Percentiles rank a stretch among this genome's conserved stretches.
Evolutionary conservation across 2,888 invertebrate genomes (phyloP).

Genomic region (Odontocerum albicorne): DNA sequence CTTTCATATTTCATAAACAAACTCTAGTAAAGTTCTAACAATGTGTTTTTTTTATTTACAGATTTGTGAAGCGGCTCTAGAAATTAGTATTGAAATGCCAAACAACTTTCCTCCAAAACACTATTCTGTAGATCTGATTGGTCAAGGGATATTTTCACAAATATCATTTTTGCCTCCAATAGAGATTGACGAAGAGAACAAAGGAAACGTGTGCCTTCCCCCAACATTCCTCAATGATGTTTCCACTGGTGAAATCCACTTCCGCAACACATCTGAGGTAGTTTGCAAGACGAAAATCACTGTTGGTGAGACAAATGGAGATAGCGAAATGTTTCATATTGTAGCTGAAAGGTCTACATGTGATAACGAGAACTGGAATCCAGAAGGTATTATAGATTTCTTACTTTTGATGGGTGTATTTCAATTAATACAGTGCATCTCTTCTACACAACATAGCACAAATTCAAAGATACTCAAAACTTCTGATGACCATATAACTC

Average conservation of each 20-base stretch:
- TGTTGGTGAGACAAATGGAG: neutral
- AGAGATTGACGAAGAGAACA: slow-evolving; percentile 2
- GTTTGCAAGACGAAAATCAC: neutral
- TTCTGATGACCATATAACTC: no score
- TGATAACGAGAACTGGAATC: slow-evolving; percentile 7
- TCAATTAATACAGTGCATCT: no score
- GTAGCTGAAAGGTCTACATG: slow-evolving; percentile 1
- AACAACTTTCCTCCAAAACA: slow-evolving; percentile 1
- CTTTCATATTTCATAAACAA: no score
- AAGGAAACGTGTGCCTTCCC: slow-evolving; percentile 1
- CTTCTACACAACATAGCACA: no score
- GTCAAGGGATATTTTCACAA: slow-evolving; percentile 6
- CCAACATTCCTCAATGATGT: slow-evolving; percentile 10
- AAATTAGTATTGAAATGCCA: slow-evolving; percentile 11
- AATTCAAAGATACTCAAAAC: no score
- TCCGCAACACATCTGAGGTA: slow-evolving; percentile 7
- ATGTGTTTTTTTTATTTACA: neutral
- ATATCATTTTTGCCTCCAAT: slow-evolving; percentile 4
- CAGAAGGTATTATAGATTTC: slow-evolving; percentile 10
- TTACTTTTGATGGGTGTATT: no score
- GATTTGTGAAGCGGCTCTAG: slow-evolving; percentile 9
- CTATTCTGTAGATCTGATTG: neutral
- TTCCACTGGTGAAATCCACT: neutral
- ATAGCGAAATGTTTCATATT: slow-evolving; percentile 7
- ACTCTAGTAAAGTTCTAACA: no score